These are phyloP conservation scores for Atrina japonica DNA, from an alignment of 2,888 invertebrate genomes.

Conservation along the genomic window DNA sequence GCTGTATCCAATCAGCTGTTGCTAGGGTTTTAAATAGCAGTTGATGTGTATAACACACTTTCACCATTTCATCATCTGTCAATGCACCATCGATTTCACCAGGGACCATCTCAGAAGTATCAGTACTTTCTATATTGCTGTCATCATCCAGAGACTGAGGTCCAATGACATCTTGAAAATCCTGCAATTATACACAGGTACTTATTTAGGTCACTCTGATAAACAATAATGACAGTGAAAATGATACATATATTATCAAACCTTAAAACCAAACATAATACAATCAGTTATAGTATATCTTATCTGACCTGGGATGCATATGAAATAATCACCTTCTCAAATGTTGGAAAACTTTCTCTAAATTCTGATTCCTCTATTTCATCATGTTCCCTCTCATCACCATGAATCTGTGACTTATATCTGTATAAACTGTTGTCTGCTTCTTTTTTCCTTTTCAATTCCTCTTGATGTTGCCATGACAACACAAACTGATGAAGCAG, in stretches of 20 bases:
- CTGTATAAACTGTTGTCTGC: slow-evolving; percentile 87
- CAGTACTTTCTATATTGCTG: background rate
- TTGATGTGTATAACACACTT: slow-evolving; percentile 61
- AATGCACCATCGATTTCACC: background rate
- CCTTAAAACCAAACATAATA: background rate
- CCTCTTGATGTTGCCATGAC: slow-evolving; percentile 89
- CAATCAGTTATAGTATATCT: too few species aligned
- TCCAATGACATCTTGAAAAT: slow-evolving; percentile 77
- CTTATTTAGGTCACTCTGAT: too few species aligned
- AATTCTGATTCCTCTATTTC: slow-evolving; percentile 78
- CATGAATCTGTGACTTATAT: slow-evolving; percentile 74
- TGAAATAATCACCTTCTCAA: slow-evolving; percentile 70
- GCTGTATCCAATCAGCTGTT: slow-evolving; percentile 60
- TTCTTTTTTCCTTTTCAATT: slow-evolving; percentile 85
- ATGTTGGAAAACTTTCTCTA: slow-evolving; percentile 79
- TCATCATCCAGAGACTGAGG: slow-evolving; percentile 66
- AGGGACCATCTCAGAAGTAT: background rate
- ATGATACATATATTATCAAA: background rate
- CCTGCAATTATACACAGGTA: too few species aligned
- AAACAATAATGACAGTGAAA: slow-evolving; percentile 3
- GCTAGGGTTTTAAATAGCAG: slow-evolving; percentile 64
- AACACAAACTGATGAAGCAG: slow-evolving; percentile 83
- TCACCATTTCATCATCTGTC: slow-evolving; percentile 68
- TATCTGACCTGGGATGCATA: too few species aligned
- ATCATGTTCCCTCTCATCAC: slow-evolving; percentile 79